Evolutionary conservation across 1,140 invertebrate species (phyloP), one percentile per base, ranked within the genome.

Genomic region (Mycetomoellerius zeteki): DNA sequence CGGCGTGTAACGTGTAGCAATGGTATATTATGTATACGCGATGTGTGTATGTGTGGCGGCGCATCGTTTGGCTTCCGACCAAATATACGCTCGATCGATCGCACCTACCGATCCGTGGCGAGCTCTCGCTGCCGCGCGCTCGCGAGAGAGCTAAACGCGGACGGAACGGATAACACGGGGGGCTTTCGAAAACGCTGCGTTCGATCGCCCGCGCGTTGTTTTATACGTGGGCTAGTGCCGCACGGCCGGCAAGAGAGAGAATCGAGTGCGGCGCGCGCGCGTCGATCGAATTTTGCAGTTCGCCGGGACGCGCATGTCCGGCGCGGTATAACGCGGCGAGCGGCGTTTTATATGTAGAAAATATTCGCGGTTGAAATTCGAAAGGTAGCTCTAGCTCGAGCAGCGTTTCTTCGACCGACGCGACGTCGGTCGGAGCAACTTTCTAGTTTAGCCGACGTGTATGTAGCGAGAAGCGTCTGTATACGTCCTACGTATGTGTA

Each of bases 381-480:
- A 95, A 95, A 95, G 94, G 80, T 73, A 84, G 94, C 91, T 94
- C 90, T 94, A 94, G 76, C 54, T 64, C 69, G 90, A 82, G 58
- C 76, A 91, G 86, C 80, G 93, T 93, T 94, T 93, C 94, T 94
- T 93, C 92, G 89, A 90, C 90, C 80, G 67, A 47, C 80, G 27
- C 67, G 37, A 33, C 69, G 93, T 92, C 89, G 92, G 93, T 89
- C 90, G 93, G 92, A 91, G 93, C 94, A 95, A 95, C 95, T 95
- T 95, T 95, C 95, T 95, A 95, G 94, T 95, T 95, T 93, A 93
- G 92, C 91, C 93, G 91, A 93, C 93, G 92, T 93, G 92, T 92
- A 92, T 58, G 37, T 14, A 56, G 62, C 33, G 52, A 60, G 52
- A 52, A 47, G 90, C 27, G 5, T 8, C 90, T 82, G 37, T 21